Conservation (phyloP, 1,140 invertebrate genomes). For the Aphis craccivora region DNA sequence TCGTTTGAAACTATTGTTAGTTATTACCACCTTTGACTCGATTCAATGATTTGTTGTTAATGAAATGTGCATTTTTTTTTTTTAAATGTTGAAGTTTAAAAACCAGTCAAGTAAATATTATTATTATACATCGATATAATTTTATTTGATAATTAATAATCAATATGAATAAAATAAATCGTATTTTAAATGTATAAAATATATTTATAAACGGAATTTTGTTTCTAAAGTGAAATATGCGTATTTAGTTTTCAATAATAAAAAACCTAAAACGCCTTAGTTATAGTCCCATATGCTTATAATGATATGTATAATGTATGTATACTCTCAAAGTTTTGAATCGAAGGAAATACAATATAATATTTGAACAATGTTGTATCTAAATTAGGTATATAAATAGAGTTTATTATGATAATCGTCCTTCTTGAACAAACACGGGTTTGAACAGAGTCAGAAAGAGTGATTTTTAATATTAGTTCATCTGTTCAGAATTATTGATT, state of each 20-base stretch:
- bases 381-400: not conserved
- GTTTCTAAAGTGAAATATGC: not conserved
- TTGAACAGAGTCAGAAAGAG: not conserved
- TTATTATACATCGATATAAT: not conserved
- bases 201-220: not conserved
- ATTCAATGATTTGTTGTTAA: not conserved
- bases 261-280: not conserved
- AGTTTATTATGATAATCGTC: not conserved
- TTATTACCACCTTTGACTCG: not conserved
- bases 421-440: not conserved
- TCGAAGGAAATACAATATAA: not conserved
- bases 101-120: not conserved
- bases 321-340: not conserved
- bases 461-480: not conserved
- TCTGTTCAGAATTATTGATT: not conserved
- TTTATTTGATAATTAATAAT: not conserved
- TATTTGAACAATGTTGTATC: not conserved
- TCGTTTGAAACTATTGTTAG: conserved; percentile 26
- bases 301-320: not conserved
- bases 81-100: no score
- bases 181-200: not conserved
- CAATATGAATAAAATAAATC: not conserved
- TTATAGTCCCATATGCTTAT: not conserved
- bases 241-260: not conserved
- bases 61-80: not conserved